Base-by-base conservation (phyloP, 2,113 vertebrate species). In the Puma concolor region DNA sequence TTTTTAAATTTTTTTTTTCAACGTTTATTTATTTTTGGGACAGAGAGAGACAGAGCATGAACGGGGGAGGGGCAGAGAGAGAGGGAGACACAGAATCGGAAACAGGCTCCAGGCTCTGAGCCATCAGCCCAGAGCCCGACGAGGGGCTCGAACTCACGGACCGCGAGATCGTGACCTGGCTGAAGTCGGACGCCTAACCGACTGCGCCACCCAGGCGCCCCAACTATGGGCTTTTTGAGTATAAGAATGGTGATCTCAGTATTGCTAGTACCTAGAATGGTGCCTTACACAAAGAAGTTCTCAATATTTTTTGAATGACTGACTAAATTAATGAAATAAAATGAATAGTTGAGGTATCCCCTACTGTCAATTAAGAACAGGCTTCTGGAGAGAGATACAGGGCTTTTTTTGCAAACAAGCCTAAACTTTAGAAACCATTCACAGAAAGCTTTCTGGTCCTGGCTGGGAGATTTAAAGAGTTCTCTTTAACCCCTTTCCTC, bases 401-500 rank as follows among this genome's bases (percentile, higher is more conserved):
- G 27, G 14, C 21, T 89, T 96, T 48, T 48, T 96, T 85, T 48
- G 29, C 48, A 92, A 66, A 38, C 64, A 67, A 92, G 15, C 29
- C 52, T 76, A 91, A 96, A 71, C 50, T 93, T 93, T 67, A 95
- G 83, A 88, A 93, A 57, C 12, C 36, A 88, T 93, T 63, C 14
- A 33, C 52, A 93, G 36, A 66, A 29, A 60, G 29, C 33, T 57
- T 91, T 92, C 50, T 97, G 74, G 23, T 84, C 76, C 11, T 91
- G 25, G 54, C 17, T 85, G 31, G 52, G 36, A 82, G 13, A 86
- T 93, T 71, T 88, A 44, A 91, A 91, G 76, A 80, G 14, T 8
- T 93, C 63, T 84, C 74, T 93, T 84, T 95, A 93, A 88, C 36
- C 81, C 36, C 15, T 63, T 96, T 96, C 33, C 76, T 91, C 64